phyloP scores from a whole-genome alignment of 2,113 vertebrate genomes.

The Ictalurus punctatus region DNA sequence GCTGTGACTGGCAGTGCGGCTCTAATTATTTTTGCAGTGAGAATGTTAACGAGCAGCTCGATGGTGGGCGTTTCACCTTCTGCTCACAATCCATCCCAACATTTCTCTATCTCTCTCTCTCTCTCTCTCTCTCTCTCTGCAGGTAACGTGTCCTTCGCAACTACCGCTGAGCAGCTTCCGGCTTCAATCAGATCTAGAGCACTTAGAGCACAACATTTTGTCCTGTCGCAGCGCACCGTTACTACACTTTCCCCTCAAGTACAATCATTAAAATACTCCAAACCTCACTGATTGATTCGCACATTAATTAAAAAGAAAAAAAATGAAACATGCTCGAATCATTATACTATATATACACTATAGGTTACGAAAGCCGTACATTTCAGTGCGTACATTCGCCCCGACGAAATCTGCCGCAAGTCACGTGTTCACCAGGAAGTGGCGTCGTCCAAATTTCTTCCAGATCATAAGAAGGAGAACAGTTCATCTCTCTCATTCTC shows the following conservation, averaged over 20 bases:
- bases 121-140: slow-evolving; percentile 14
- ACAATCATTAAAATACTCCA: not conserved
- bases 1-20: slow-evolving; percentile 44
- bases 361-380: not conserved
- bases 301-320: no score
- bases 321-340: not conserved
- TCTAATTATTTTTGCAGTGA: slow-evolving; percentile 55
- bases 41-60: slow-evolving; percentile 53
- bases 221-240: not conserved
- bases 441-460: not conserved
- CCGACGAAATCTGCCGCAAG: not conserved
- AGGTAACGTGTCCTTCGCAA: not conserved
- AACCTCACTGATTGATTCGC: no score
- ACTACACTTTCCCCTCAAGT: not conserved
- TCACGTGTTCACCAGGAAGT: not conserved
- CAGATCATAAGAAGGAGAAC: not conserved
- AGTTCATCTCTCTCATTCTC: no score
- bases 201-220: not conserved
- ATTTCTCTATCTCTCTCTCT: not conserved
- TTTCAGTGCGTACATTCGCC: not conserved
- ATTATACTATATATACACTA: not conserved
- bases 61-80: slow-evolving; percentile 50
- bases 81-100: slow-evolving; percentile 15
- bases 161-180: not conserved
- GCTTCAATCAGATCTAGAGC: not conserved